These are phyloP conservation scores for Perithous albicinctus DNA, from an alignment of 2,888 invertebrate species.

Conservation along the genomic window DNA sequence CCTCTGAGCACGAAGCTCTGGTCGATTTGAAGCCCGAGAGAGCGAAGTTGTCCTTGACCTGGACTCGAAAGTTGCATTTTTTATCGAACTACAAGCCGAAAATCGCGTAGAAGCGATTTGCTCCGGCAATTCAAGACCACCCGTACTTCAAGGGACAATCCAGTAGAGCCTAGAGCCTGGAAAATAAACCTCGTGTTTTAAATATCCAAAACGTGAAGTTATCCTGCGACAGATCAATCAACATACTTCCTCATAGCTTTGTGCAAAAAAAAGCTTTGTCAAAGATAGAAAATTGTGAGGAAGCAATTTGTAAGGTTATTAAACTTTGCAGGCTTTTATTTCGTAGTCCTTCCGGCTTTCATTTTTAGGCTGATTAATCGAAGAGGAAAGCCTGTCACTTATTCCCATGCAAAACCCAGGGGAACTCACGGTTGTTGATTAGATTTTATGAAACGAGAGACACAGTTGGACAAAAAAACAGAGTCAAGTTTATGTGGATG, in stretches of 20 bases:
- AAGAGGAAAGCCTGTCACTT: constrained; percentile 5
- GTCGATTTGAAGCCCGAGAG: too few species aligned
- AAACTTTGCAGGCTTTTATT: not conserved
- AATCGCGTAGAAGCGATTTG: too few species aligned
- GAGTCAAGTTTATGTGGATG: not conserved
- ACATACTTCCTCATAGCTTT: too few species aligned
- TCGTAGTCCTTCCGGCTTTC: not conserved
- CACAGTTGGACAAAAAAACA: not conserved
- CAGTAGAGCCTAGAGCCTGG: too few species aligned
- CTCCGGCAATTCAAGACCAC: too few species aligned
- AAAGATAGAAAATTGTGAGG: too few species aligned
- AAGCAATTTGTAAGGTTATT: not conserved
- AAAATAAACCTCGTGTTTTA: not conserved
- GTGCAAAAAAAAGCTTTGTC: too few species aligned
- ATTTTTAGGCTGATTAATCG: constrained; percentile 12
- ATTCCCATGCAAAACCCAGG: not conserved
- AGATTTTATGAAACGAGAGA: not conserved
- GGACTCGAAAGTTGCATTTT: too few species aligned
- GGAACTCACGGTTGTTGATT: constrained; percentile 10
- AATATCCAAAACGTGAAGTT: not conserved
- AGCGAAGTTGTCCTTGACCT: too few species aligned
- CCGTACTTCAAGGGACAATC: too few species aligned
- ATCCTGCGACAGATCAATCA: not conserved
- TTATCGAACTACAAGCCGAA: too few species aligned
- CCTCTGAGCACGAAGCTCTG: too few species aligned